phyloP scores from a whole-genome alignment of 2,113 vertebrate genomes.

The Narcine bancroftii region DNA sequence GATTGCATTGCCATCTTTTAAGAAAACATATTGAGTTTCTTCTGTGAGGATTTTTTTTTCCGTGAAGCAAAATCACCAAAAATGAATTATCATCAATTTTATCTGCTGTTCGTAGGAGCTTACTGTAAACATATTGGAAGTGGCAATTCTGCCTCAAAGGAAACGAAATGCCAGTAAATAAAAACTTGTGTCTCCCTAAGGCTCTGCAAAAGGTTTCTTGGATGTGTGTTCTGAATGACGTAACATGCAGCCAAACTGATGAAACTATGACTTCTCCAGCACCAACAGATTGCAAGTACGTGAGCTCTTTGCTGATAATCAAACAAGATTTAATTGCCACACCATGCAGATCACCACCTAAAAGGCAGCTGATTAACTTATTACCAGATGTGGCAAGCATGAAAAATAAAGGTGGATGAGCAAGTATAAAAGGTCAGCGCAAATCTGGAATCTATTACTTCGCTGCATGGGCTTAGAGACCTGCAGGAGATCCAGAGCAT shows the following conservation, averaged over 20 bases:
- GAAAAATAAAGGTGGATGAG: not conserved
- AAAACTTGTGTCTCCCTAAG: not conserved
- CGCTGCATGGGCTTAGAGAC: not conserved
- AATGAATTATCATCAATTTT: not conserved
- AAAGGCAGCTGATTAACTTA: conserved; percentile 6
- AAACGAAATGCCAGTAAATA: not conserved
- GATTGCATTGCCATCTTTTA: not conserved
- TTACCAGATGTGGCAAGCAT: not conserved
- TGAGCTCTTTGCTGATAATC: not conserved
- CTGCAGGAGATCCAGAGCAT: not conserved
- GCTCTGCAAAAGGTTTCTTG: not conserved
- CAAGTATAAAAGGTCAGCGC: not conserved
- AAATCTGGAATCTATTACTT: conserved; percentile 26
- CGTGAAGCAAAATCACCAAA: not conserved
- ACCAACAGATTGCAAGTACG: not conserved
- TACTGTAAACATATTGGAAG: not conserved
- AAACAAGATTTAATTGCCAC: not conserved
- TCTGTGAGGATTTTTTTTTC: not conserved
- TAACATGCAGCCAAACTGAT: not conserved
- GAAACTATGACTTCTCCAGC: not conserved
- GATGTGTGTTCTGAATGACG: not conserved
- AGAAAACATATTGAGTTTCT: not conserved
- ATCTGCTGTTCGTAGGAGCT: not conserved
- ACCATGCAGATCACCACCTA: not conserved
- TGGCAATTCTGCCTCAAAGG: not conserved